Percentiles rank a stretch among this genome's conserved stretches.
Evolutionary conservation across 2,888 invertebrate genomes (phyloP).

Genomic region (Sipha maydis): DNA sequence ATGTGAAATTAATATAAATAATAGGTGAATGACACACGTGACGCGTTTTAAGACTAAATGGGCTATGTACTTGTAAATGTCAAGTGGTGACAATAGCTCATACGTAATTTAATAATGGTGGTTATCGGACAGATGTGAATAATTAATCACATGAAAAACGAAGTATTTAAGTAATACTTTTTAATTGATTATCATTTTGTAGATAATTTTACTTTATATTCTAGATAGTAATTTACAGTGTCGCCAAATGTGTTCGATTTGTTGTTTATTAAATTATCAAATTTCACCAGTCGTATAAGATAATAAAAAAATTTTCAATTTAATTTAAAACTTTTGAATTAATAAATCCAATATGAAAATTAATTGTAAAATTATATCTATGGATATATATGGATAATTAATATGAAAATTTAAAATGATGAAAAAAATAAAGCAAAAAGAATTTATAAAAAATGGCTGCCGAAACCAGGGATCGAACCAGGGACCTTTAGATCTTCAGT

Average conservation of each 20-base stretch:
- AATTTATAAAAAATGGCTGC: conserved; percentile 68
- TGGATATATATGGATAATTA: too few species aligned
- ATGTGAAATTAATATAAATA: background rate
- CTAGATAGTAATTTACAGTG: conserved; percentile 23
- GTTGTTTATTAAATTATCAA: background rate
- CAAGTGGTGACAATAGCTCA: background rate
- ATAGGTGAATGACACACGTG: background rate
- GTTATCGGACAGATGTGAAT: conserved; percentile 10
- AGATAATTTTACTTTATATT: background rate
- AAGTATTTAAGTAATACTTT: conserved; percentile 5
- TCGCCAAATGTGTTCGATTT: background rate
- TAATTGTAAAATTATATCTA: too few species aligned
- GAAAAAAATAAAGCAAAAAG: background rate
- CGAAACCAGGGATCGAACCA: conserved; percentile 79
- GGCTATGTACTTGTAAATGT: background rate
- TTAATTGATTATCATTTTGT: conserved; percentile 37
- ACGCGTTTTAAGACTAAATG: background rate
- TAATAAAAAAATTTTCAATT: background rate
- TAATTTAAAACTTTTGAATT: background rate
- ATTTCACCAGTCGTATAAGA: background rate
- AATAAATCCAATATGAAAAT: too few species aligned
- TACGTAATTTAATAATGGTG: background rate
- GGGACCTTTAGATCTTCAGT: conserved; percentile 79
- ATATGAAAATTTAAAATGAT: background rate
- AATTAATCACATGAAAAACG: background rate